Evolutionary conservation across 2,797 vertebrate species (phyloP).

Genomic region (Helarctos malayanus): DNA sequence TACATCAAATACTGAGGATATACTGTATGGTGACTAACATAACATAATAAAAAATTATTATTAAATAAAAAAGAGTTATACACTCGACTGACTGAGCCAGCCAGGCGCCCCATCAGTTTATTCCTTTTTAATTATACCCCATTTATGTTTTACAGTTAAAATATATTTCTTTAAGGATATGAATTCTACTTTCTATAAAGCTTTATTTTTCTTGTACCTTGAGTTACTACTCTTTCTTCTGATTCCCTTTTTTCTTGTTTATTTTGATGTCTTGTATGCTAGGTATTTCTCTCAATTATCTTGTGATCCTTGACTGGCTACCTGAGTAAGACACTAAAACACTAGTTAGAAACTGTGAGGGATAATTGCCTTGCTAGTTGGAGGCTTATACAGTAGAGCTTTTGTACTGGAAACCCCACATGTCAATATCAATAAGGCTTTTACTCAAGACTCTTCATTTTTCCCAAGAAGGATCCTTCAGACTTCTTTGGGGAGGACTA

Average conservation of each 20-base stretch:
- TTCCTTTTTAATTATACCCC: not conserved
- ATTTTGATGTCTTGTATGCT: not conserved
- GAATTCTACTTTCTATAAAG: not conserved
- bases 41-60: too few species aligned
- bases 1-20: too few species aligned
- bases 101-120: not conserved
- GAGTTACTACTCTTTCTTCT: not conserved
- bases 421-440: not conserved
- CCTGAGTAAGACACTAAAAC: not conserved
- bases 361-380: not conserved
- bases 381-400: not conserved
- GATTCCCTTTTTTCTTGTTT: not conserved
- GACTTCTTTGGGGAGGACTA: not conserved
- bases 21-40: too few species aligned
- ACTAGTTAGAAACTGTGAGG: not conserved
- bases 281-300: not conserved
- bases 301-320: not conserved
- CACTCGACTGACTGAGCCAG: not conserved
- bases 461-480: not conserved
- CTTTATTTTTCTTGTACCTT: not conserved
- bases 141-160: slow-evolving; percentile 12
- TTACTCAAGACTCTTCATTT: not conserved
- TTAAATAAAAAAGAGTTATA: not conserved
- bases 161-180: not conserved
- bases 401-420: not conserved